Evolutionary conservation across 2,888 invertebrate genomes (phyloP), one percentile per base, ranked within the genome.

Genomic region (Drosophila macrothrix): DNA sequence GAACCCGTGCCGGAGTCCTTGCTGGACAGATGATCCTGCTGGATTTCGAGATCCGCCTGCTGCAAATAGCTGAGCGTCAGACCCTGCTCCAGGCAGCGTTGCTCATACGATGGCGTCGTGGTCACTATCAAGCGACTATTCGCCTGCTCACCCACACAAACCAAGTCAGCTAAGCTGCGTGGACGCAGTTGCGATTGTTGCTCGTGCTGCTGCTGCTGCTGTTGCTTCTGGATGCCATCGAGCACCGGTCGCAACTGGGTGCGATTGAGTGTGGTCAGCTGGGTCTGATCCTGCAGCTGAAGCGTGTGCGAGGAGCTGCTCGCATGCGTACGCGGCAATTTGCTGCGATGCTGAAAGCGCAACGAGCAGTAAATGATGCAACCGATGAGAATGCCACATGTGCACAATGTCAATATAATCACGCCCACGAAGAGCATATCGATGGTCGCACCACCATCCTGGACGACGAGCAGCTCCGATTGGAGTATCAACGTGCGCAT

Each of bases 321-420:
- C 12, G 67, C 73, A 46, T 83, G 78, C 2, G 73, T 65, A 0
- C 82, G 73, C 28, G 69, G 73, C 7, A 88, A 59, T 70, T 92
- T 92, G 9, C 84, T 92, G 14, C 86, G 84, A 16, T 83, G 84
- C 43, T 92, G 92, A 60, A 91, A 83, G 53, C 83, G 84, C 33
- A 90, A 41, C 1, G 84, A 77, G 31, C 83, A 75, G 73, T 75
- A 80, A 14, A 88, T 67, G 65, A 97, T 96, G 58, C 98, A 97
- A n/a, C 96, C 96, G 22, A 98, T 97, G 62, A 98, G 96, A 93
- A 98, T 97, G 93, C 97, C 97, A 49, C 98, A 97, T 4, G 9
- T 25, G 25, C 16, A 46, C 0, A 97, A 96, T 5, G 97, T 97
- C 83, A 98, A 97, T 90, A 98, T 96, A 82, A 98, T 96, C 77